Evolutionary conservation across 2,113 vertebrate genomes (phyloP), one percentile per base, ranked within the genome.

Genomic region (Myanophis thanlyinensis): DNA sequence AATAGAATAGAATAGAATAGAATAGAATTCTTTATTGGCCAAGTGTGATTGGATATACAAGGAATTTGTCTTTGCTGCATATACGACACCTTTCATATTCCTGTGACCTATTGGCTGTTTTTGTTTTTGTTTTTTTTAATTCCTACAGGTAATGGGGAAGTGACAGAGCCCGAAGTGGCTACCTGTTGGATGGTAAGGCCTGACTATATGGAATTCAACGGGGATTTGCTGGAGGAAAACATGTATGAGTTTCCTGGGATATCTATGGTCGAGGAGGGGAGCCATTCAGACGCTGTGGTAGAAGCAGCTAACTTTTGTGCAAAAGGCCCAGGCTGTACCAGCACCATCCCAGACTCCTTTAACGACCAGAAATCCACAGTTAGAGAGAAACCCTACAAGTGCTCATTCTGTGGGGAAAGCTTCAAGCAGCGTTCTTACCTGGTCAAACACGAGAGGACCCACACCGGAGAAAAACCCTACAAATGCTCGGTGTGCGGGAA

Each of bases 361-460:
- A 85, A 49, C 1, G 30, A 59, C 85, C 80, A 40, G n/a, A 87
- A 87, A 53, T 30, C 51, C 18, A 30, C 51, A 1, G 27, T 18
- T 5, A 56, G 53, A 51, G 89, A 86, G 53, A 96, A 95, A 30
- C 25, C 35, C 18, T 93, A 95, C 2, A 4, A 89, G 3, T 95
- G 96, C 30, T 87, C 51, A 27, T 90, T 93, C 48, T 93, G 92
- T 40, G 92, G 89, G 13, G 89, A 93, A 67, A 30, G 25, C 56
- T 90, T 93, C 89, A 93, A 90, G 59, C 88, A 93, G 92, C 80
- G 89, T 20, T 96, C 96, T 22, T 95, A 95, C 90, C 95, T 97
- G 1, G 35, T 85, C 0, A 94, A 95, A 0, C 97, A 97, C 1
- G 95, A 96, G 91, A 96, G 96, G 30, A 97, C 96, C 30, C 97